A percentile compares a stretch with the other conserved stretches of the same genome.
These are phyloP conservation scores for Callosobruchus maculatus DNA, from an alignment of 2,888 invertebrate genomes.

Conservation along the genomic window DNA sequence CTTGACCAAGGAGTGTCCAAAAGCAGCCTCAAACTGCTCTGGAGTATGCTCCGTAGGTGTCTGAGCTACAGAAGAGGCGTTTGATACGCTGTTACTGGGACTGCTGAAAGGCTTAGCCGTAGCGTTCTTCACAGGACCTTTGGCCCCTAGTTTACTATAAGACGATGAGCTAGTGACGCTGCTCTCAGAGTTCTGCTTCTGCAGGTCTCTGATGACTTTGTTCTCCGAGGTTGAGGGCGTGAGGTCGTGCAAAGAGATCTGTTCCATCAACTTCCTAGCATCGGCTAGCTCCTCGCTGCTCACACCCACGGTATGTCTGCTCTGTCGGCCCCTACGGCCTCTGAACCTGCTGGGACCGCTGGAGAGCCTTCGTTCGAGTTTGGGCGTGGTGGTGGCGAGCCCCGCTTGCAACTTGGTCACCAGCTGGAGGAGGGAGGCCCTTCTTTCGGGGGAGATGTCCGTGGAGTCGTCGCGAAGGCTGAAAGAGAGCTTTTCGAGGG, in stretches of 20 bases:
- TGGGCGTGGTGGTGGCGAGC: slow-evolving; percentile 29
- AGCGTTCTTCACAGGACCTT: slow-evolving; percentile 42
- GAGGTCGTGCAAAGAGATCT: slow-evolving; percentile 52
- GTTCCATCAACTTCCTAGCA: slow-evolving; percentile 72
- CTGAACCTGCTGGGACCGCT: slow-evolving; percentile 47
- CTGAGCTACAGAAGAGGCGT: slow-evolving; percentile 39
- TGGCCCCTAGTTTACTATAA: slow-evolving; percentile 25
- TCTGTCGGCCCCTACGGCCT: slow-evolving; percentile 57
- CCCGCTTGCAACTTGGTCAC: slow-evolving; percentile 66
- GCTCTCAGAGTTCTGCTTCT: slow-evolving; percentile 52
- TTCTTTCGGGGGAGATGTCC: slow-evolving; percentile 62
- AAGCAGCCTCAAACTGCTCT: slow-evolving; percentile 31
- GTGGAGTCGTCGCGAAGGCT: slow-evolving; percentile 48
- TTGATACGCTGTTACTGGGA: slow-evolving; percentile 35
- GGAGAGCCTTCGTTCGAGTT: slow-evolving; percentile 50
- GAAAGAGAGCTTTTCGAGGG: slow-evolving; percentile 43
- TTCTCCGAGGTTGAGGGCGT: slow-evolving; percentile 25
- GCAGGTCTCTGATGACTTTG: slow-evolving; percentile 31
- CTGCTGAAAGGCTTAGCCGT: slow-evolving; percentile 47
- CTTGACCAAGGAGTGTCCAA: slow-evolving; percentile 14
- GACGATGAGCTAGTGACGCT: slow-evolving; percentile 37
- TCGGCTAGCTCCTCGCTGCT: slow-evolving; percentile 76
- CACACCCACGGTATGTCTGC: slow-evolving; percentile 79
- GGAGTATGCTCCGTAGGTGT: slow-evolving; percentile 47
- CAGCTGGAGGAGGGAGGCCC: slow-evolving; percentile 70